Conservation (phyloP, 2,888 invertebrate species). For the Drosophila subsilvestris region DNA sequence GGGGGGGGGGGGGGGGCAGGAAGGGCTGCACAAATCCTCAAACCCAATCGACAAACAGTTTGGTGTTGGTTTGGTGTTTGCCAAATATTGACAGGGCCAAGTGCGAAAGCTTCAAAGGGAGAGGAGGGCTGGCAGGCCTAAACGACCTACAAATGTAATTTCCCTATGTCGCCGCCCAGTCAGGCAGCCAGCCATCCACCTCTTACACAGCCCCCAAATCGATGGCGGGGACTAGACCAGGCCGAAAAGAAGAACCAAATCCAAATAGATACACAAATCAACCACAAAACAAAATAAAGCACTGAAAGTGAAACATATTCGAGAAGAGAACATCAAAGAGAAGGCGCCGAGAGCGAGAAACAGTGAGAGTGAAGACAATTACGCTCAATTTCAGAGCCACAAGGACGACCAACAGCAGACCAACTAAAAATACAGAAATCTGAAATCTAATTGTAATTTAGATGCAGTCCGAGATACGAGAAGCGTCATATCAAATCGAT, state of each 20-base stretch:
- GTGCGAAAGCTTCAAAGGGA: constrained; percentile 15
- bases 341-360: neutral
- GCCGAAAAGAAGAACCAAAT: constrained; percentile 32
- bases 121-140: constrained; percentile 11
- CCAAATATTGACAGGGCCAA: constrained; percentile 41
- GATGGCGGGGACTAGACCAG: constrained; percentile 27
- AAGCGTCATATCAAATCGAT: constrained; percentile 52
- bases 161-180: constrained; percentile 20
- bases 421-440: constrained; percentile 48
- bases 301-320: constrained; percentile 29
- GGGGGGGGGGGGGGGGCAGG: too few relatives aligned
- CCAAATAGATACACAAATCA: constrained; percentile 55
- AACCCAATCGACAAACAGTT: constrained; percentile 30
- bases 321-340: constrained; percentile 26
- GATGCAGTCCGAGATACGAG: constrained; percentile 52
- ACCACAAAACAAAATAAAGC: constrained; percentile 41
- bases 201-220: constrained; percentile 37
- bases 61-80: constrained; percentile 29
- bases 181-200: constrained; percentile 1
- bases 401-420: constrained; percentile 38
- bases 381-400: constrained; percentile 61
- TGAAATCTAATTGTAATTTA: constrained; percentile 73
- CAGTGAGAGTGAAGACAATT: constrained; percentile 56
- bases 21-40: neutral
- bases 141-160: constrained; percentile 48